Percentiles rank a stretch among this genome's conserved stretches.
Conservation (phyloP, 1,140 invertebrate genomes). For the Nomia melanderi region DNA sequence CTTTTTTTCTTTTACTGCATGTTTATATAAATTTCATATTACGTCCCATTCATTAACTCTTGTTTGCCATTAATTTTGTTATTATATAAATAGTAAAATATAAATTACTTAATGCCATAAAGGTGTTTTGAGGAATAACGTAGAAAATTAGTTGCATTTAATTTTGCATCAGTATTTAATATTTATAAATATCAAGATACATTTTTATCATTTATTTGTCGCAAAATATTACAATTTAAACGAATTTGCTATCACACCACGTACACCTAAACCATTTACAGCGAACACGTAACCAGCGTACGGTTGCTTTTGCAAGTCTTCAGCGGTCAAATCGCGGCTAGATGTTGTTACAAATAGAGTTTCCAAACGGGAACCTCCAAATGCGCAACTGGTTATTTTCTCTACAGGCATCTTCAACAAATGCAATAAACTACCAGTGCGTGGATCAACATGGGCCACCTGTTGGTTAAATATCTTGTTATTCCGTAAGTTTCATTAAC, state of each 20-base stretch:
- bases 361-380: slow-evolving; percentile 88
- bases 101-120: no score
- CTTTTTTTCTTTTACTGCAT: no score
- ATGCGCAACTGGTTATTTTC: slow-evolving; percentile 89
- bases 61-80: no score
- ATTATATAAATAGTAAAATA: no score
- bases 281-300: slow-evolving; percentile 87
- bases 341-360: slow-evolving; percentile 90
- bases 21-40: no score
- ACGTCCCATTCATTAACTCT: no score
- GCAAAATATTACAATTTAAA: slow-evolving; percentile 27
- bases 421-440: slow-evolving; percentile 81
- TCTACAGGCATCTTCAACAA: slow-evolving; percentile 85
- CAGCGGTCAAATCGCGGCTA: slow-evolving; percentile 74
- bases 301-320: slow-evolving; percentile 82
- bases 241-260: slow-evolving; percentile 77
- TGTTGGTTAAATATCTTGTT: slow-evolving; percentile 56
- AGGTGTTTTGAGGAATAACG: no score
- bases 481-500: neutral
- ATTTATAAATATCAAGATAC: neutral
- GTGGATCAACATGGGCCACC: slow-evolving; percentile 82
- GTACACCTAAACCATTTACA: slow-evolving; percentile 84
- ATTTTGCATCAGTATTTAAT: neutral
- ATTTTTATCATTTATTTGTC: neutral
- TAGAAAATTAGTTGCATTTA: neutral